Base-by-base conservation (phyloP, 2,797 vertebrate genomes). In the Tadarida brasiliensis region DNA sequence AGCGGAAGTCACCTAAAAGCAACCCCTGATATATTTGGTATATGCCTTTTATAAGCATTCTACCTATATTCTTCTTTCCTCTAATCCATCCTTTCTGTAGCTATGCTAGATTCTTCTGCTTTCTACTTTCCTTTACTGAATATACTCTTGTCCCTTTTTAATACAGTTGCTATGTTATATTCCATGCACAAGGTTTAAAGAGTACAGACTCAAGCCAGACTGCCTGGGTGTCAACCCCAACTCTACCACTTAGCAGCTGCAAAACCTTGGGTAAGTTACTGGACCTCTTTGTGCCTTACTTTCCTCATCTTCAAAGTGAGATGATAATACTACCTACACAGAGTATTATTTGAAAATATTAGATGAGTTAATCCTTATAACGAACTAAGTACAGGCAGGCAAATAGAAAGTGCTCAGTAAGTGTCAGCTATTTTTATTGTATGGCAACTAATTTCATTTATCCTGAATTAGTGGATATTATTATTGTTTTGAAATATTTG, bases 401-500 rank as follows among this genome's bases (percentile, higher is more conserved):
- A 70, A 86, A 87, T 11, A 88, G 59, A 44, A 73, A 73, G 49
- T 20, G 10, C 54, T 92, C 15, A 19, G 51, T 87, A 94, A 95
- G 33, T 81, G 54, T n/a, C 85, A 87, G 26, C 49, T 94, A 35
- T 30, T 93, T 96, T 97, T 67, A 84, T 78, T 61, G 19, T 67
- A 56, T 44, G 17, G 84, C 76, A 77, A 54, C 12, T 7, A 90
- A 94, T 56, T 61, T 87, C 44, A 84, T 93, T 91, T 87, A 90
- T 67, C 35, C 20, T 47, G 67, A 90, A 61, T 20, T 78, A 74
- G 33, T 67, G 1, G 49, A 39, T 76, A 91, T 74, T 83, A 63
- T 76, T 49, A 59, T 74, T 94, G 47, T 94, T 74, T 77, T 71
- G 44, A 93, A 96, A 92, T 95, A 77, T 90, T 84, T 93, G 15